These are phyloP conservation scores for Lasioglossum baleicum DNA, from an alignment of 1,140 invertebrate species.

Conservation along the genomic window DNA sequence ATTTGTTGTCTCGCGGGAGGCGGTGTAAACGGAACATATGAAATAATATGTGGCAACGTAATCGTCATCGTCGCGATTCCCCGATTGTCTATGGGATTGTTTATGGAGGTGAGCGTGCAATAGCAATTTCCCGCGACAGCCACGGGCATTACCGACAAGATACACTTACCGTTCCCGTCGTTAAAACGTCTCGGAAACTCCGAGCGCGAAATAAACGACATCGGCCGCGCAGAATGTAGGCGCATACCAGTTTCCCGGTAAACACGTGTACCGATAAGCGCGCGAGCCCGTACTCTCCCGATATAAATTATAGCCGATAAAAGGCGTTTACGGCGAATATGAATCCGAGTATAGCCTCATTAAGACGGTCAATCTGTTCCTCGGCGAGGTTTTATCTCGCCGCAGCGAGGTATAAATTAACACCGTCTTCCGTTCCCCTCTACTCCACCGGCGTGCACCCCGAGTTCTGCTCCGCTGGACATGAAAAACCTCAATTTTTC, in stretches of 20 bases:
- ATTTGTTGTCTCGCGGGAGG: no score
- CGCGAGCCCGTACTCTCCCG: not conserved
- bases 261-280: conserved; percentile 28
- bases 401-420: conserved; percentile 5
- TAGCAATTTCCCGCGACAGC: conserved; percentile 53
- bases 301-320: conserved; percentile 35
- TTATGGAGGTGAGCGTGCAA: conserved; percentile 50
- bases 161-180: conserved; percentile 52
- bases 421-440: not conserved
- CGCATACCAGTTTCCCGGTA: not conserved
- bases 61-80: no score
- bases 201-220: conserved; percentile 19
- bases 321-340: conserved; percentile 34
- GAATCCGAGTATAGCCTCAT: conserved; percentile 24
- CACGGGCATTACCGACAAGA: conserved; percentile 48
- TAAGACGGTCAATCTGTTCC: conserved; percentile 26
- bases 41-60: no score
- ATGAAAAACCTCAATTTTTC: no score
- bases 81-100: conserved; percentile 27
- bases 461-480: no score
- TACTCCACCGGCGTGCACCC: no score
- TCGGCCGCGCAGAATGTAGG: conserved; percentile 7
- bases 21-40: no score
- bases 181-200: conserved; percentile 47
- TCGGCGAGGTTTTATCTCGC: not conserved